Evolutionary conservation across 92 coral and sea anemone species (phyloP).

Genomic region (Epizoanthus fatuus): DNA sequence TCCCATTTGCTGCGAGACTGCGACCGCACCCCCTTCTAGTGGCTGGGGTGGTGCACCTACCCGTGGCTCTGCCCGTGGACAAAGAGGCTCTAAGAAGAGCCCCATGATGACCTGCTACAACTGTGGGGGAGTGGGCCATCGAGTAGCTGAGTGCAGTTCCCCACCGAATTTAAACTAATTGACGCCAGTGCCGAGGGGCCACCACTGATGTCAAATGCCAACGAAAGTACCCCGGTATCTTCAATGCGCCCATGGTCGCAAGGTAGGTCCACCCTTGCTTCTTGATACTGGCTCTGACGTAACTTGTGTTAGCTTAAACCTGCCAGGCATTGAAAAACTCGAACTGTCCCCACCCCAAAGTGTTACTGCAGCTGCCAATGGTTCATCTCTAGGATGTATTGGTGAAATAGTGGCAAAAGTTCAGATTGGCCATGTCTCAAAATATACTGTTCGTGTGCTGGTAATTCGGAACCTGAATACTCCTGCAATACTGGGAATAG

Average conservation of each 20-base stretch:
- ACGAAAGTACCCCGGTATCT: constrained; percentile 33
- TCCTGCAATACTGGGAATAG: constrained; percentile 44
- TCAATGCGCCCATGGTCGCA: not conserved
- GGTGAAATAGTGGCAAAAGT: constrained; percentile 15
- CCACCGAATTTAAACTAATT: constrained; percentile 28
- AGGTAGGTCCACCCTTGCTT: not conserved
- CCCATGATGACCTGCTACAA: constrained; percentile 38
- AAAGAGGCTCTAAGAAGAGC: not conserved
- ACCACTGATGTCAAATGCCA: constrained; percentile 47
- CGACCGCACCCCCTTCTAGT: constrained; percentile 34
- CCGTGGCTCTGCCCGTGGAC: constrained; percentile 21
- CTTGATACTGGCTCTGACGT: constrained; percentile 49
- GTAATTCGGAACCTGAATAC: constrained; percentile 39
- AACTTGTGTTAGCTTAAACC: constrained; percentile 15
- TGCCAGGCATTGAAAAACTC: constrained; percentile 15
- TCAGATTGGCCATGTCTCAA: constrained; percentile 37
- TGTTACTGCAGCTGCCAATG: constrained; percentile 23
- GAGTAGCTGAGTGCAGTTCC: constrained; percentile 22
- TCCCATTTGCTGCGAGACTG: constrained; percentile 46
- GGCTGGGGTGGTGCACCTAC: constrained; percentile 3
- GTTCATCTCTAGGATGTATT: not conserved
- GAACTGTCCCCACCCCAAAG: constrained; percentile 22
- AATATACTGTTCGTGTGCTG: constrained; percentile 27
- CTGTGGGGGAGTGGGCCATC: constrained; percentile 43
- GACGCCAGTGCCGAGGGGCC: constrained; percentile 41